Evolutionary conservation across 2,797 vertebrate species (phyloP).

Genomic region (Macrochelys suwanniensis): DNA sequence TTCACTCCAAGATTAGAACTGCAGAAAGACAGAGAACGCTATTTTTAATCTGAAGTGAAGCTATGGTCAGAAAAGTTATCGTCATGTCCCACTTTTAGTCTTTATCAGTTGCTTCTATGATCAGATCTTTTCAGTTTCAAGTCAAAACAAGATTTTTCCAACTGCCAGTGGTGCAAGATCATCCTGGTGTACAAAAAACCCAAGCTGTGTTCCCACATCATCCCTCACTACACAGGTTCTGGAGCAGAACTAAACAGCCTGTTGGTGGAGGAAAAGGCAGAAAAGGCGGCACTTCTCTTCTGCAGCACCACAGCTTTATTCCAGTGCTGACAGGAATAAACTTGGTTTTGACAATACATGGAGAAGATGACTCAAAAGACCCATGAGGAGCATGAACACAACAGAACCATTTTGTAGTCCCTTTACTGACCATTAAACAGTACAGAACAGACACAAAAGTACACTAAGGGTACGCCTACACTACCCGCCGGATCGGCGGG

Average conservation of each 20-base stretch:
- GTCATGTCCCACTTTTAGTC: background rate
- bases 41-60: background rate
- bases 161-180: background rate
- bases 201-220: background rate
- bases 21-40: background rate
- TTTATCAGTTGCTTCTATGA: background rate
- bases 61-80: background rate
- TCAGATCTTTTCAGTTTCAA: background rate
- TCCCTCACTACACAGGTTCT: background rate
- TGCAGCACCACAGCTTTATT: no score
- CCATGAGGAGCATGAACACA: background rate
- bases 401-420: background rate
- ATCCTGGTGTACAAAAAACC: background rate
- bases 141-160: background rate
- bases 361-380: background rate
- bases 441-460: background rate
- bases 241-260: background rate
- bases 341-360: background rate
- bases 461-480: background rate
- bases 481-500: no score
- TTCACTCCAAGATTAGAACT: background rate
- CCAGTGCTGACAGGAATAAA: background rate
- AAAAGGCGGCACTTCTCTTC: background rate
- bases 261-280: background rate
- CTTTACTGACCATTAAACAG: background rate